Evolutionary conservation across 2,888 invertebrate genomes (phyloP).

Genomic region (Micoletzkya japonica): DNA sequence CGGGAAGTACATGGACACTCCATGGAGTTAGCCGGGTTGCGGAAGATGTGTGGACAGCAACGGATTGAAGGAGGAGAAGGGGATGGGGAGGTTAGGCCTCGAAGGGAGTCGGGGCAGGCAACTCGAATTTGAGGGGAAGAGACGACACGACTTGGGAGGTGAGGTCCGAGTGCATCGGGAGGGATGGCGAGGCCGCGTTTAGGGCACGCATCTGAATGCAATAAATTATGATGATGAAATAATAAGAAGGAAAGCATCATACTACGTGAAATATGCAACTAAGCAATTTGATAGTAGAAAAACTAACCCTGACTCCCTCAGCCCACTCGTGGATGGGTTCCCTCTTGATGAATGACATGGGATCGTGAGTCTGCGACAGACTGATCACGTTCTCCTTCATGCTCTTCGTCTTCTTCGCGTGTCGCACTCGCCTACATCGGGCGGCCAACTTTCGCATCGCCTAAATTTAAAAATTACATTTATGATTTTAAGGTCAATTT

Average conservation of each 20-base stretch:
- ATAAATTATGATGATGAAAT: background rate
- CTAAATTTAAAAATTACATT: background rate
- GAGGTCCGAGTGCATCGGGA: background rate
- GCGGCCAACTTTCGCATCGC: constrained; percentile 62
- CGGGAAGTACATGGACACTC: background rate
- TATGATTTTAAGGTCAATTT: too few species aligned
- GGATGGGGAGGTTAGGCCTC: background rate
- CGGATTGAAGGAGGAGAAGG: background rate
- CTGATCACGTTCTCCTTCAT: constrained; percentile 33
- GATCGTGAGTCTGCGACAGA: background rate
- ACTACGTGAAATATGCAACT: too few species aligned
- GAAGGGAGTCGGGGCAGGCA: background rate
- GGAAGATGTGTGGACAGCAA: background rate
- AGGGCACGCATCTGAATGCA: background rate
- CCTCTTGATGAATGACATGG: background rate
- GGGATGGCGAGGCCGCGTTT: background rate
- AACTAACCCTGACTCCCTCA: background rate
- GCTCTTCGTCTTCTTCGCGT: constrained; percentile 58
- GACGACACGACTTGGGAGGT: background rate
- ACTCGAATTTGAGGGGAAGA: too few species aligned
- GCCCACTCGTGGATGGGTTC: constrained; percentile 2
- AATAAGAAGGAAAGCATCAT: too few species aligned
- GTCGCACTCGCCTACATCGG: constrained; percentile 60
- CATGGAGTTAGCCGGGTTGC: background rate
- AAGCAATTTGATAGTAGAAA: too few species aligned